Evolutionary conservation across 2,113 vertebrate genomes (phyloP).

Genomic region (Phasianus colchicus): DNA sequence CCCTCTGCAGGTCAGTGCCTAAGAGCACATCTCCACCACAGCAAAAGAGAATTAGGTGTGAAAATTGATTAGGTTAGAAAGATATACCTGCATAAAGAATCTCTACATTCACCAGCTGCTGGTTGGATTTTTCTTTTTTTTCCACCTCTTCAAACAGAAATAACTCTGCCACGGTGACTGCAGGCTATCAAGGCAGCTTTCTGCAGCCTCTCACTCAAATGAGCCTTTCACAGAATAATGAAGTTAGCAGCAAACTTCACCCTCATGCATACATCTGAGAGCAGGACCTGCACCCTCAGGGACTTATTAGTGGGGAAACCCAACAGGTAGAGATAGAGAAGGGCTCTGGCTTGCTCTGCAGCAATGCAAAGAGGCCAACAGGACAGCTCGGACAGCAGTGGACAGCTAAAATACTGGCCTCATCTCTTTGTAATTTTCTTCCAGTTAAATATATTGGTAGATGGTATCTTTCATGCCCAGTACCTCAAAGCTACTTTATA

Average conservation of each 20-base stretch:
- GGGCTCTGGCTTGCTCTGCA: not conserved
- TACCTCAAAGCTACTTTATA: conserved; percentile 21
- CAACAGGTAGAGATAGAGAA: conserved; percentile 18
- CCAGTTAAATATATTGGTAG: not conserved
- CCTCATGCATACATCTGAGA: not conserved
- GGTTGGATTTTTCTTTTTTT: not conserved
- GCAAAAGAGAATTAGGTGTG: not conserved
- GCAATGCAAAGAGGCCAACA: not conserved
- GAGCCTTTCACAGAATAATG: not conserved
- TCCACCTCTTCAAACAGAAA: not conserved
- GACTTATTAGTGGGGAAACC: conserved; percentile 2
- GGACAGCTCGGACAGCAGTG: not conserved
- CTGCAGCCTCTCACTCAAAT: not conserved
- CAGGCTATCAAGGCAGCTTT: not conserved
- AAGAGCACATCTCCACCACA: not conserved
- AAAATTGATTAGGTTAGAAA: conserved; percentile 1
- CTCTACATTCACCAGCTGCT: not conserved
- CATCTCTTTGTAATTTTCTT: not conserved
- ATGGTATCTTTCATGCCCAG: not conserved
- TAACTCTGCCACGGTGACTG: not conserved
- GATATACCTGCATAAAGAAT: conserved; percentile 3
- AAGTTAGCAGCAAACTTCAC: conserved; percentile 18
- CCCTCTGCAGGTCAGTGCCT: not conserved
- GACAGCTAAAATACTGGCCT: not conserved
- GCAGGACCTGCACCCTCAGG: accelerated